phyloP scores from a whole-genome alignment of 1,140 invertebrate species.

The Drosophila subobscura region DNA sequence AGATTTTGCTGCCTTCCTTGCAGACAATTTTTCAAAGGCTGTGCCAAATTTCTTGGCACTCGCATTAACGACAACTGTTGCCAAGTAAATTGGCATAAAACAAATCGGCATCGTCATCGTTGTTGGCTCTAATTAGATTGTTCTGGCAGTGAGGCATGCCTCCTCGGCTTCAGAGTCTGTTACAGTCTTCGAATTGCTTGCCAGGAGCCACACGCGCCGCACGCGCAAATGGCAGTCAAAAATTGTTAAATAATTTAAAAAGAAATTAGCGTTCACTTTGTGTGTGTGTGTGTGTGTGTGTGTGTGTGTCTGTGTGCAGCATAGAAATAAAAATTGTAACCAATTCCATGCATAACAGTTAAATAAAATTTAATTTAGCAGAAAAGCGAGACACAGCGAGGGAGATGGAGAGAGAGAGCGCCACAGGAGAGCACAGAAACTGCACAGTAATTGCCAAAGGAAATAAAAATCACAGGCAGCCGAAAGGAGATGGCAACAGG shows the following conservation, averaged over 20 bases:
- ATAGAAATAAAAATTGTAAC: conserved; percentile 71
- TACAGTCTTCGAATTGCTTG: too few species aligned
- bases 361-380: conserved; percentile 80
- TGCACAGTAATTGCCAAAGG: conserved; percentile 45
- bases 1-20: not conserved
- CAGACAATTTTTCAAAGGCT: conserved; percentile 17
- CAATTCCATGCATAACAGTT: conserved; percentile 77
- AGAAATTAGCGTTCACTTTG: conserved; percentile 75
- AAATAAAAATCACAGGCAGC: conserved; percentile 53
- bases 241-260: conserved; percentile 82
- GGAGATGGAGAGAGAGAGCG: not conserved
- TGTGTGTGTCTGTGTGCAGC: conserved; percentile 25
- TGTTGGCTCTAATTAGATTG: conserved; percentile 74
- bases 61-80: conserved; percentile 76
- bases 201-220: not conserved
- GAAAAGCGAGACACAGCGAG: conserved; percentile 45
- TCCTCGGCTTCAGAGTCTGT: too few species aligned
- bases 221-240: conserved; percentile 44
- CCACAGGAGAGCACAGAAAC: conserved; percentile 26
- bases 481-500: conserved; percentile 9
- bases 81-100: conserved; percentile 76
- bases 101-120: conserved; percentile 68
- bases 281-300: conserved; percentile 12
- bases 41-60: conserved; percentile 73
- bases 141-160: conserved; percentile 32